Percentiles rank a stretch among this genome's conserved stretches.
Evolutionary conservation across 2,113 vertebrate species (phyloP).

Genomic region (Brachypodius melanocephalos): DNA sequence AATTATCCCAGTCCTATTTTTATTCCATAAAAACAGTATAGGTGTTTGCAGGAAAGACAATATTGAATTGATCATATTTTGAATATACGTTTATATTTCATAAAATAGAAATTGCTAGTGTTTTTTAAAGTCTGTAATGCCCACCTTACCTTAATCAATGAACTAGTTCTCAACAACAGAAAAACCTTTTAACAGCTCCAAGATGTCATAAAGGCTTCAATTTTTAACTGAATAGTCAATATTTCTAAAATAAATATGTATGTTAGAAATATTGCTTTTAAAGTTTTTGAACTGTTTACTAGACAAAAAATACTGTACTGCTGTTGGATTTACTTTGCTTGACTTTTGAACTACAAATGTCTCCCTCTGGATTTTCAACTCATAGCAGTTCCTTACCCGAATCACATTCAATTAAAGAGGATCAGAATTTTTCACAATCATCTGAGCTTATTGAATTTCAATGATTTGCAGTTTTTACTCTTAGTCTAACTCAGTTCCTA

Average conservation of each 20-base stretch:
- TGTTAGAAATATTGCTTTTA: slow-evolving; percentile 17
- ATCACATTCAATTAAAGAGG: not conserved
- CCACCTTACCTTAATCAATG: slow-evolving; percentile 26
- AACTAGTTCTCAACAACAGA: slow-evolving; percentile 11
- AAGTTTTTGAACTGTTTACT: slow-evolving; percentile 33
- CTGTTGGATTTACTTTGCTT: not conserved
- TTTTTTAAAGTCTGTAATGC: slow-evolving; percentile 36
- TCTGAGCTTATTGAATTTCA: not conserved
- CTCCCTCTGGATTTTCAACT: not conserved
- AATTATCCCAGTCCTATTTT: not conserved
- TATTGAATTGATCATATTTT: not conserved
- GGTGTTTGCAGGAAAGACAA: not conserved
- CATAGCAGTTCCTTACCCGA: not conserved
- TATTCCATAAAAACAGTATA: not conserved
- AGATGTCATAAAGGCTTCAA: not conserved
- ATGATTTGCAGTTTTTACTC: not conserved
- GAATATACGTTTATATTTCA: slow-evolving; percentile 39
- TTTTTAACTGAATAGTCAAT: slow-evolving; percentile 30
- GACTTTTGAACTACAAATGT: not conserved
- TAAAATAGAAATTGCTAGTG: not conserved
- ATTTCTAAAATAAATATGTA: slow-evolving; percentile 29
- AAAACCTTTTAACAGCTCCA: slow-evolving; percentile 12
- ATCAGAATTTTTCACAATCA: not conserved
- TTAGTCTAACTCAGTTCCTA: not conserved
- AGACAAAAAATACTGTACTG: not conserved